Base-by-base conservation (phyloP, 2,888 invertebrate species). In the Eilema sororculum region DNA sequence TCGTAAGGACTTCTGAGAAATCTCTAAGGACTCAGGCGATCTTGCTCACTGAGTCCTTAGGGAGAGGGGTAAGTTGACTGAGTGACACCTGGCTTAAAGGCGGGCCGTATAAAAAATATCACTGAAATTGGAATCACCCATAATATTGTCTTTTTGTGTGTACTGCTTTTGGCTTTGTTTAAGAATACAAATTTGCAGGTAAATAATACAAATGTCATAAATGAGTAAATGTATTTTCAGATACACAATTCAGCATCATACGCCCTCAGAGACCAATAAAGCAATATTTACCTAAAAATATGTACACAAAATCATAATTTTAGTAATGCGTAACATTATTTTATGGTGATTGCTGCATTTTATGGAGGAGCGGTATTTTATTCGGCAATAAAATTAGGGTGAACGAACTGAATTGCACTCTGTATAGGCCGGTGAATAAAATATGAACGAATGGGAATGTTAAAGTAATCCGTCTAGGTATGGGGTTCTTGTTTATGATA, bases 271-370 rank as follows among this genome's bases (percentile, higher is more conserved):
- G 12, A 12, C n/a, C 46, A 37, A 69, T 61, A 65, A 69, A 69
- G 56, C 46, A 65, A 25, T n/a, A 41, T 72, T 69, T 33, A n/a
- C 70, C 24, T 58, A 71, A 78, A 78, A 73, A 72, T 72, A 76
- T 65, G 67, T 69, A 77, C 68, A 66, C 56, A 67, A 77, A 77
- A 82, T 79, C 72, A 77, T 78, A 80, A 76, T 81, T 75, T 76
- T 73, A 67, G 68, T 81, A 74, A 81, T 70, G 71, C 67, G 72
- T 65, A 75, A 80, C 71, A 80, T 75, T 70, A 79, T 67, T 81
- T 81, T 78, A 81, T 75, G 72, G 24, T 82, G 80, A 79, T 80
- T 79, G 80, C 67, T 75, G 78, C 69, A 78, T 78, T 76, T 82
- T 80, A 81, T 76, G 74, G 71, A 61, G 58, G 75, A 71, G 67